These are phyloP conservation scores for Smithornis capensis DNA, from an alignment of 2,113 vertebrate species.

Conservation along the genomic window DNA sequence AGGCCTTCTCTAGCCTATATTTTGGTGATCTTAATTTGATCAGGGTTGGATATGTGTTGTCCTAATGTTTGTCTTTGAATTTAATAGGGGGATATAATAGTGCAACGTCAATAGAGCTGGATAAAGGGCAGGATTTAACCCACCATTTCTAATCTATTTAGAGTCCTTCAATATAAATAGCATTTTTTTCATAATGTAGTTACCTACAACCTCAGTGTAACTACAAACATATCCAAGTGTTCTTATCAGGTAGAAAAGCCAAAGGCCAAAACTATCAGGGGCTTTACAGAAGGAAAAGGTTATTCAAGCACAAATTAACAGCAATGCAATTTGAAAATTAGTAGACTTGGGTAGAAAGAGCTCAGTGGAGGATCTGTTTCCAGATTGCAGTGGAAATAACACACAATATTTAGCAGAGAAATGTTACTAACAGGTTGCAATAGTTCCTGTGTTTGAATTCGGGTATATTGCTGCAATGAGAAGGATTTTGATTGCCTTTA, in stretches of 20 bases:
- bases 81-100: too few species aligned
- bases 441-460: neutral
- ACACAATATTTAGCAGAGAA: neutral
- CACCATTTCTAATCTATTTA: neutral
- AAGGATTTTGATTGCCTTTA: neutral
- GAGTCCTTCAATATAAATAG: neutral
- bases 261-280: neutral
- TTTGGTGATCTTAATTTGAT: neutral
- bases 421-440: neutral
- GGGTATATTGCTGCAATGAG: neutral
- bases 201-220: neutral
- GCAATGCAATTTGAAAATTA: neutral
- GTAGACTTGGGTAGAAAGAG: rapidly evolving
- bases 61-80: too few species aligned
- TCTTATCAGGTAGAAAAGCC: neutral
- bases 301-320: neutral
- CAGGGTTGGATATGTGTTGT: neutral
- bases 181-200: neutral
- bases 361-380: neutral
- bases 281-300: neutral
- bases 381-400: neutral
- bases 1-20: neutral
- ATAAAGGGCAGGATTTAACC: neutral
- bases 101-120: neutral
- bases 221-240: too few species aligned